These are phyloP conservation scores for Trogon melanurus DNA, from an alignment of 2,113 vertebrate species.

Conservation along the genomic window DNA sequence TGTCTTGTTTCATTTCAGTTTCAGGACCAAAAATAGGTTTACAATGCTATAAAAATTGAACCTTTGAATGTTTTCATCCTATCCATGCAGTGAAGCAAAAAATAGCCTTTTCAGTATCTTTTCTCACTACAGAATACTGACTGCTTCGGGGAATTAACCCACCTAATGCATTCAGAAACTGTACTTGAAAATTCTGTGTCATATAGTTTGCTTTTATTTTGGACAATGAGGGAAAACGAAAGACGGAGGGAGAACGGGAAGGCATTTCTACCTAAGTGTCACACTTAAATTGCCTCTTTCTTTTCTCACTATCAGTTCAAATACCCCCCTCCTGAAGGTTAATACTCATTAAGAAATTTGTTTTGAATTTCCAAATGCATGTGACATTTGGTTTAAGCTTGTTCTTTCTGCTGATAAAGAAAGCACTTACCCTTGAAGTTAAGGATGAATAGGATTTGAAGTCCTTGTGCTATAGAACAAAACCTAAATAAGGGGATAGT, in stretches of 20 bases:
- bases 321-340: background rate
- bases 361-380: constrained; percentile 35
- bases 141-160: constrained; percentile 53
- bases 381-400: constrained; percentile 28
- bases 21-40: constrained; percentile 54
- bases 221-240: background rate
- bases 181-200: constrained; percentile 20
- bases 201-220: constrained; percentile 11
- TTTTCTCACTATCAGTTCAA: background rate
- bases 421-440: constrained; percentile 50
- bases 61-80: background rate
- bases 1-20: constrained; percentile 42
- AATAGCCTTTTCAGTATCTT: constrained; percentile 49
- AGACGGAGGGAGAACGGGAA: background rate
- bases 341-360: constrained; percentile 24
- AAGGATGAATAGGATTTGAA: constrained; percentile 55
- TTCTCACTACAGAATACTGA: constrained; percentile 8
- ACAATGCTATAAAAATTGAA: constrained; percentile 18
- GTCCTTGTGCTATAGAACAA: constrained; percentile 29
- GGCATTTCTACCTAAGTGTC: background rate
- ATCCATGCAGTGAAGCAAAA: constrained; percentile 52
- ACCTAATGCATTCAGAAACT: constrained; percentile 31
- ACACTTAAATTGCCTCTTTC: background rate
- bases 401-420: constrained; percentile 49
- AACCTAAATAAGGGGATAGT: constrained; percentile 43